Conservation (phyloP, 2,797 vertebrate species). For the Hybognathus amarus region DNA sequence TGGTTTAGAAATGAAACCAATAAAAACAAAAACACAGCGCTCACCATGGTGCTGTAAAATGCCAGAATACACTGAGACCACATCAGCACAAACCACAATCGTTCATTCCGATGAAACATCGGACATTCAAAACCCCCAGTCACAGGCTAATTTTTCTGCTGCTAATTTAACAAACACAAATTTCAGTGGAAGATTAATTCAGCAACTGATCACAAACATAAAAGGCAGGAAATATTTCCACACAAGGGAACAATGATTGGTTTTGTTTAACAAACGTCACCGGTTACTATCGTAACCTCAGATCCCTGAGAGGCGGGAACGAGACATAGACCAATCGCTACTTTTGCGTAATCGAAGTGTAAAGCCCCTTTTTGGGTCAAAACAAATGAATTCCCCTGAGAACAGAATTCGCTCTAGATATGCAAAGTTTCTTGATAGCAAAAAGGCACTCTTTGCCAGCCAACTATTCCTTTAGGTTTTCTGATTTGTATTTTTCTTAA, state of each 20-base stretch:
- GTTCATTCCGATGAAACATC: slow-evolving; percentile 8
- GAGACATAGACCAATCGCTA: too few relatives aligned
- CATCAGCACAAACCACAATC: slow-evolving; percentile 37
- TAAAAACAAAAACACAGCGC: slow-evolving; percentile 32
- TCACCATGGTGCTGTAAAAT: slow-evolving; percentile 48
- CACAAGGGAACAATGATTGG: not conserved
- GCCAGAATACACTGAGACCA: slow-evolving; percentile 9
- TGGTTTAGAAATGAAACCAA: slow-evolving; percentile 65
- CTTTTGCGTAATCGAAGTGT: too few relatives aligned
- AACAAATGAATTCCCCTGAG: too few relatives aligned
- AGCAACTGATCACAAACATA: not conserved
- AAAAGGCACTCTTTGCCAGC: too few relatives aligned
- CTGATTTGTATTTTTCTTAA: too few relatives aligned
- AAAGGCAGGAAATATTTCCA: not conserved
- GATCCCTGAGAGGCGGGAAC: too few relatives aligned
- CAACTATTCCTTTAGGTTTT: too few relatives aligned
- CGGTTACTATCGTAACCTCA: too few relatives aligned
- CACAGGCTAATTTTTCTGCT: not conserved
- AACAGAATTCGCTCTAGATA: too few relatives aligned
- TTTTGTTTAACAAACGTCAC: not conserved
- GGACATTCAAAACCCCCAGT: not conserved
- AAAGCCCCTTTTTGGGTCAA: too few relatives aligned
- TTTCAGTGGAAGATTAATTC: not conserved
- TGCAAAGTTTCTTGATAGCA: too few relatives aligned
- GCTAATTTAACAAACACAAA: slow-evolving; percentile 2